A percentile compares a stretch with the other conserved stretches of the same genome.
Evolutionary conservation across 1,140 invertebrate genomes (phyloP).

Genomic region (Aculops lycopersici): DNA sequence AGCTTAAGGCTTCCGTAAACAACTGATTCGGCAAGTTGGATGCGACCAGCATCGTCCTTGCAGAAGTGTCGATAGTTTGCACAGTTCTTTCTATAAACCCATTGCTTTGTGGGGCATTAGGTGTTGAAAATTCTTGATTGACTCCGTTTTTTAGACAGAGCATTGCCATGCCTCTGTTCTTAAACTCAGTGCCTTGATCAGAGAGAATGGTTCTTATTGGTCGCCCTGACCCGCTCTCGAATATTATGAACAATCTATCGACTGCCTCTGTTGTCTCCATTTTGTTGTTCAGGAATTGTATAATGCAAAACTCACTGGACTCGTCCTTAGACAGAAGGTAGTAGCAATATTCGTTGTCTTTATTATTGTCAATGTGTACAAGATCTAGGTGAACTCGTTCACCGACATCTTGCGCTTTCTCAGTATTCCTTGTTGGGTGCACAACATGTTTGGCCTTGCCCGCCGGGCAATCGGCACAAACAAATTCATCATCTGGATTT

Average conservation of each 20-base stretch:
- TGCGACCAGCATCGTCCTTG: slow-evolving; percentile 4
- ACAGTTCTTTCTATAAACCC: slow-evolving; percentile 2
- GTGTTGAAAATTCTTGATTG: background rate
- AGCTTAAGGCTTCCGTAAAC: slow-evolving; percentile 11
- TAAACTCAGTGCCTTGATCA: slow-evolving; percentile 18
- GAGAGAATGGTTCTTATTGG: slow-evolving; percentile 14
- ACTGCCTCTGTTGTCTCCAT: slow-evolving; percentile 10
- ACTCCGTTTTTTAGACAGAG: slow-evolving; percentile 1
- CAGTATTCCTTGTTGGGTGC: slow-evolving; percentile 8
- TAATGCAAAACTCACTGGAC: slow-evolving; percentile 14
- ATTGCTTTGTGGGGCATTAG: slow-evolving; percentile 5
- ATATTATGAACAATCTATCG: slow-evolving; percentile 3
- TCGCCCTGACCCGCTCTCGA: slow-evolving; percentile 12
- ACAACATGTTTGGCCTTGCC: background rate
- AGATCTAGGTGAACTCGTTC: background rate
- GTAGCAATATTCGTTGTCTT: slow-evolving; percentile 14
- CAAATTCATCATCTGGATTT: background rate
- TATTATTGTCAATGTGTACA: background rate
- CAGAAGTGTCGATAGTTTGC: slow-evolving; percentile 5
- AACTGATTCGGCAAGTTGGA: slow-evolving; percentile 8
- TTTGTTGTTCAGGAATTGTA: slow-evolving; percentile 17
- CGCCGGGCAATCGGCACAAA: background rate
- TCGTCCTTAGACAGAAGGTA: slow-evolving; percentile 19
- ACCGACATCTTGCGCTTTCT: background rate
- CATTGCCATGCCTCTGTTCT: slow-evolving; percentile 9